Percentiles rank a stretch among this genome's conserved stretches.
Evolutionary conservation across 2,797 vertebrate genomes (phyloP).

Genomic region (Pogonophryne albipinna): DNA sequence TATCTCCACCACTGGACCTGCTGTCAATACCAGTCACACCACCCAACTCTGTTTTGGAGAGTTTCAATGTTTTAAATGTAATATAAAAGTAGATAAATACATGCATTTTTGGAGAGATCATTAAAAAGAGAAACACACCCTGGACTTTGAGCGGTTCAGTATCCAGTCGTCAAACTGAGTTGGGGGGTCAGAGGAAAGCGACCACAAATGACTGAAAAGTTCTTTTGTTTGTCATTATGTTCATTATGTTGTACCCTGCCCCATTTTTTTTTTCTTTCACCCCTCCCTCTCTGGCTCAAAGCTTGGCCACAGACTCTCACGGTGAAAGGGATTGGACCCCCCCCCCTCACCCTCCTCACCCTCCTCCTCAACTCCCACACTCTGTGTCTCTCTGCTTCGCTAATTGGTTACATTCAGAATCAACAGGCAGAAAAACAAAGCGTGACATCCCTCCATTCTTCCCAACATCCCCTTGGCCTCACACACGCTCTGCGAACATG

Average conservation of each 20-base stretch:
- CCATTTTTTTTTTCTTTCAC: constrained; percentile 63
- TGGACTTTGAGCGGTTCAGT: constrained; percentile 24
- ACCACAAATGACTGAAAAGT: constrained; percentile 77
- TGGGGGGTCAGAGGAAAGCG: constrained; percentile 57
- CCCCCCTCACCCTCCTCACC: constrained; percentile 26
- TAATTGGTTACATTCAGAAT: constrained; percentile 89
- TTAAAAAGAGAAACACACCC: constrained; percentile 16
- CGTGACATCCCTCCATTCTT: constrained; percentile 86
- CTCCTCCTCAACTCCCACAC: constrained; percentile 63
- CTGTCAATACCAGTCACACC: background rate
- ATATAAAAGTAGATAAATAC: background rate
- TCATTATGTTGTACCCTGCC: constrained; percentile 71
- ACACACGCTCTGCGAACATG: constrained; percentile 55
- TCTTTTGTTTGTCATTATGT: constrained; percentile 78
- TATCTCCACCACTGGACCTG: background rate
- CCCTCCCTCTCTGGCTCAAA: constrained; percentile 58
- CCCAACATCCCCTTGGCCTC: constrained; percentile 72
- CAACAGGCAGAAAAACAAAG: constrained; percentile 90
- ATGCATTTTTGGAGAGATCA: constrained; percentile 3
- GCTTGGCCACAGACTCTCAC: constrained; percentile 66
- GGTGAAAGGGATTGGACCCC: constrained; percentile 71
- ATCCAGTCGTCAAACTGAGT: constrained; percentile 28
- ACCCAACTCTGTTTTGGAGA: background rate
- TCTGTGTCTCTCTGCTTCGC: constrained; percentile 80
- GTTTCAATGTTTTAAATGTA: constrained; percentile 10